These are phyloP conservation scores for Leucophenga varia DNA, from an alignment of 1,140 invertebrate species.

Conservation along the genomic window DNA sequence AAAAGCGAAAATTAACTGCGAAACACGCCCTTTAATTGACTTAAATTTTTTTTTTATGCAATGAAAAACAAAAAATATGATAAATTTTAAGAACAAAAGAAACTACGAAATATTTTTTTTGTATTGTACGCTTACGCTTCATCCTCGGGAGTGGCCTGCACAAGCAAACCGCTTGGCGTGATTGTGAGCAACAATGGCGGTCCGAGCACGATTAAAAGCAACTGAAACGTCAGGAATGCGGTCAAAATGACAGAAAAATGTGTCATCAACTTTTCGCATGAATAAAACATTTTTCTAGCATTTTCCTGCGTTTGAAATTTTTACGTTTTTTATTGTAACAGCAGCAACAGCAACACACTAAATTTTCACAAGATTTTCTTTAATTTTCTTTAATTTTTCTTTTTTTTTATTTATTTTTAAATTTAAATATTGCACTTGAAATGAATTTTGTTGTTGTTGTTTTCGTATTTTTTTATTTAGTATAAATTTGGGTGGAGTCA, in stretches of 20 bases:
- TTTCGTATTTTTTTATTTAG: no score
- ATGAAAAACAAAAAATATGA: no score
- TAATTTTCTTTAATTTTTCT: no score
- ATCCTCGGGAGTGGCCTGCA: conserved; percentile 47
- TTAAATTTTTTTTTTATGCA: conserved; percentile 23
- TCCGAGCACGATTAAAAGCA: conserved; percentile 46
- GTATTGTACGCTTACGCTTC: conserved; percentile 44
- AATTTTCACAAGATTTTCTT: no score
- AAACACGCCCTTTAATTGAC: conserved; percentile 38
- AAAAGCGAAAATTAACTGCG: conserved; percentile 39
- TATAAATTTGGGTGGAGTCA: conserved; percentile 50
- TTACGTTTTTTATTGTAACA: no score
- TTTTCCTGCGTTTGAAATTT: conserved; percentile 34
- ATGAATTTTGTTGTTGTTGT: no score
- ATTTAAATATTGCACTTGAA: no score
- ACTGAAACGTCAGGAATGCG: conserved; percentile 48
- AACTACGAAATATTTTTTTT: no score
- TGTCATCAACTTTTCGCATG: conserved; percentile 56
- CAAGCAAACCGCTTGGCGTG: conserved; percentile 33
- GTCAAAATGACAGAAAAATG: conserved; percentile 55
- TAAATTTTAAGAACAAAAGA: no score
- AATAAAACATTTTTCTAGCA: conserved; percentile 55
- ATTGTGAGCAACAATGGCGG: conserved; percentile 20
- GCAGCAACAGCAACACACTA: no score
- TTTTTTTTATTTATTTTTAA: no score